phyloP scores from a whole-genome alignment of 2,113 vertebrate genomes.

The Solea solea region DNA sequence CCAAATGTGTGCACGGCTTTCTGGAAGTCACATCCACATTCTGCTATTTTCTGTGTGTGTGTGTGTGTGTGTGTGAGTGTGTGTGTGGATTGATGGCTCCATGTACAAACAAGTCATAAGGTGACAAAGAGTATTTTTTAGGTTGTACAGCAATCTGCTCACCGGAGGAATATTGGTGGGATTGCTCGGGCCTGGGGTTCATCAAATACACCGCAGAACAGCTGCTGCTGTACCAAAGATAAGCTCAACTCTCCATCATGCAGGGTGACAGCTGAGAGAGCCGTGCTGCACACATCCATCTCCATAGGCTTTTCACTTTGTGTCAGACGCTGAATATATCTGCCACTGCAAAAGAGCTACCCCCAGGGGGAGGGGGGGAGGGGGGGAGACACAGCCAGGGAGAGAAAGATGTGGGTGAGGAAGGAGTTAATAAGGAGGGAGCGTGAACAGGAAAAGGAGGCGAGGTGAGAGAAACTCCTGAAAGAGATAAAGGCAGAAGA shows the following conservation, averaged over 20 bases:
- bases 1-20: background rate
- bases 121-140: slow-evolving; percentile 56
- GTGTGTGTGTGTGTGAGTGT: background rate
- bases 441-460: slow-evolving; percentile 33
- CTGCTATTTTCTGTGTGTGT: background rate
- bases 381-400: background rate
- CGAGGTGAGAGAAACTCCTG: slow-evolving; percentile 49
- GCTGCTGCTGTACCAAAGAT: slow-evolving; percentile 59
- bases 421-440: slow-evolving; percentile 54
- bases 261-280: slow-evolving; percentile 63
- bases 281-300: slow-evolving; percentile 62
- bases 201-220: slow-evolving; percentile 69
- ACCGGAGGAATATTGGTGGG: slow-evolving; percentile 58
- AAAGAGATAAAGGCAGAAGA: slow-evolving; percentile 33
- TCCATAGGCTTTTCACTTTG: slow-evolving; percentile 63
- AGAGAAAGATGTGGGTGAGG: slow-evolving; percentile 22
- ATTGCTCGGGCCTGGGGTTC: slow-evolving; percentile 57
- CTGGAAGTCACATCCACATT: slow-evolving; percentile 20
- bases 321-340: slow-evolving; percentile 69
- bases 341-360: slow-evolving; percentile 58
- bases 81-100: slow-evolving; percentile 26
- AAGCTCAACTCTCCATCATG: slow-evolving; percentile 71
- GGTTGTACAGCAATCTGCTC: slow-evolving; percentile 61
- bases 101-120: slow-evolving; percentile 36
- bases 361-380: slow-evolving; percentile 31